Conservation (phyloP, 2,797 vertebrate species). For the Myripristis murdjan region DNA sequence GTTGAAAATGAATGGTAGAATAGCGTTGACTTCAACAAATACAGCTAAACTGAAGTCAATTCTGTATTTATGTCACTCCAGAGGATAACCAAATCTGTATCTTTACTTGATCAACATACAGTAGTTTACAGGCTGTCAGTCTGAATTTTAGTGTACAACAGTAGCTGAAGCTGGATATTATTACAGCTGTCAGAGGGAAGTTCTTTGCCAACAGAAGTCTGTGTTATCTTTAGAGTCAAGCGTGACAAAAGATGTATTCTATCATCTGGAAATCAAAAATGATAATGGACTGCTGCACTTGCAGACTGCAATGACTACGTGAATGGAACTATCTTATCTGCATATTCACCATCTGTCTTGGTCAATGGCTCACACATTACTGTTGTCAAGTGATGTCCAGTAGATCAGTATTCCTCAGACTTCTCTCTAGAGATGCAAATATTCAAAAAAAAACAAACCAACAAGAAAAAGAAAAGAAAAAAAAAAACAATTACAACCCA, state of each 20-base stretch:
- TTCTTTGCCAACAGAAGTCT: constrained; percentile 14
- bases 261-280: constrained; percentile 14
- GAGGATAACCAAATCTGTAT: constrained; percentile 46
- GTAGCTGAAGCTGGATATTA: constrained; percentile 8
- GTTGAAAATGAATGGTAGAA: constrained; percentile 91
- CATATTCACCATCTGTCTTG: constrained; percentile 42
- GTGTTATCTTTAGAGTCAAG: not conserved
- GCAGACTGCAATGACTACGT: constrained; percentile 11
- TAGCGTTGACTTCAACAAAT: constrained; percentile 85
- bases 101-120: constrained; percentile 30
- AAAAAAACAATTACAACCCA: too few relatives aligned
- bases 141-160: constrained; percentile 19
- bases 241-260: constrained; percentile 8
- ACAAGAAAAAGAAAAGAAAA: too few relatives aligned
- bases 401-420: constrained; percentile 14
- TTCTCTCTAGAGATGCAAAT: not conserved
- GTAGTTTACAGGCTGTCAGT: constrained; percentile 15
- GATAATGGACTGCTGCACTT: constrained; percentile 19
- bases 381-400: constrained; percentile 34
- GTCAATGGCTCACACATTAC: constrained; percentile 45
- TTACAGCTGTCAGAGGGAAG: constrained; percentile 19
- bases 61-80: constrained; percentile 60
- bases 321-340: constrained; percentile 12
- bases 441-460: not conserved
- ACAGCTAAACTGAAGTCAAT: constrained; percentile 41